Conservation (phyloP, 2,113 vertebrate species). For the Grantiella picta region DNA sequence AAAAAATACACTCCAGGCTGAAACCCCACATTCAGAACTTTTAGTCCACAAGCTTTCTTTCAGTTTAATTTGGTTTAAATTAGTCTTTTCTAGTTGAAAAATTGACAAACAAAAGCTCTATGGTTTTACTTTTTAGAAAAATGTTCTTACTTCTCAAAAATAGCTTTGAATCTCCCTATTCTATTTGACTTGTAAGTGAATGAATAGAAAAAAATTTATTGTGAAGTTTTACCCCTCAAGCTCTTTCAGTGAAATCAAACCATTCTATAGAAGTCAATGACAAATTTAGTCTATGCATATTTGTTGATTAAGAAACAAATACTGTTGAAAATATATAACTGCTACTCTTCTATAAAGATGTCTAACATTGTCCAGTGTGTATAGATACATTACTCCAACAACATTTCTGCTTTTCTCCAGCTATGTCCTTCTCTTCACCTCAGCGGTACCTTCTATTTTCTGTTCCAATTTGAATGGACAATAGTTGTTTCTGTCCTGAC, state of each 20-base stretch:
- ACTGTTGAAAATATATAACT: neutral
- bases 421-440: neutral
- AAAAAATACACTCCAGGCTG: neutral
- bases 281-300: neutral
- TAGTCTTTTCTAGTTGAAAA: conserved; percentile 8
- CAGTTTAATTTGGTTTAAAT: conserved; percentile 18
- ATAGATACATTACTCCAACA: neutral
- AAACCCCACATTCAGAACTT: neutral
- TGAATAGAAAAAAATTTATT: neutral
- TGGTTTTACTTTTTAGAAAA: neutral
- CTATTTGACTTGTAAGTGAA: neutral
- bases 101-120: neutral
- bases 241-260: neutral
- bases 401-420: neutral
- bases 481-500: neutral
- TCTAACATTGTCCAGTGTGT: neutral
- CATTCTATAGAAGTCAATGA: neutral
- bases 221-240: neutral
- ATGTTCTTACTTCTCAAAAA: neutral
- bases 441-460: neutral
- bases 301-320: neutral
- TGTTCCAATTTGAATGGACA: neutral
- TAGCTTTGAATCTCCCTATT: neutral
- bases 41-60: neutral
- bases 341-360: neutral